Percentiles rank a stretch among this genome's conserved stretches.
phyloP scores from a whole-genome alignment of 2,797 vertebrate genomes.

The Gobionotothen gibberifrons region DNA sequence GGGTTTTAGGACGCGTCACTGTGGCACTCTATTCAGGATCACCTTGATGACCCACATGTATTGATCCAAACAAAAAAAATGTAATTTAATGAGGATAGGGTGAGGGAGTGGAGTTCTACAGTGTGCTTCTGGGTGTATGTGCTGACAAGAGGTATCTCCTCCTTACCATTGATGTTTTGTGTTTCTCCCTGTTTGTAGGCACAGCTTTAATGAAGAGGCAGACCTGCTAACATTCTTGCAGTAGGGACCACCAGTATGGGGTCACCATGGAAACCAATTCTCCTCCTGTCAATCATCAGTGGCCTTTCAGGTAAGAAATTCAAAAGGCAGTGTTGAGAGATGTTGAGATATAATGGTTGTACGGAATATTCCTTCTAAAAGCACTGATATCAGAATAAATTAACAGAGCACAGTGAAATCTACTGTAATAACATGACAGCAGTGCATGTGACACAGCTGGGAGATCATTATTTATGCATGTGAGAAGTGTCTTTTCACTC shows the following conservation, averaged over 20 bases:
- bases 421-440: neutral
- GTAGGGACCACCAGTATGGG: constrained; percentile 89
- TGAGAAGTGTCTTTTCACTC: constrained; percentile 23
- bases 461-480: constrained; percentile 25
- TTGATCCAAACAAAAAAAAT: constrained; percentile 11
- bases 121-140: constrained; percentile 3
- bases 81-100: neutral
- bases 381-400: constrained; percentile 10
- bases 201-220: constrained; percentile 92
- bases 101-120: neutral
- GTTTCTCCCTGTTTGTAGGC: constrained; percentile 83
- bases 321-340: constrained; percentile 18
- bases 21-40: neutral
- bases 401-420: neutral
- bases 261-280: constrained; percentile 93
- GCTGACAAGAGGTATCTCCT: constrained; percentile 49
- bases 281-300: constrained; percentile 90
- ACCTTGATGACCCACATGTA: neutral
- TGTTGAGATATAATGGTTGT: constrained; percentile 4
- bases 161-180: constrained; percentile 42
- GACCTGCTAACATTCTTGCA: constrained; percentile 80
- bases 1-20: no score
- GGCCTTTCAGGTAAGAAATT: constrained; percentile 92
- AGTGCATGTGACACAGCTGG: constrained; percentile 23
- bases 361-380: constrained; percentile 6